Base-by-base conservation (phyloP, 53 echinoderm and acorn worm genomes). In the Temnopleurus reevesii region DNA sequence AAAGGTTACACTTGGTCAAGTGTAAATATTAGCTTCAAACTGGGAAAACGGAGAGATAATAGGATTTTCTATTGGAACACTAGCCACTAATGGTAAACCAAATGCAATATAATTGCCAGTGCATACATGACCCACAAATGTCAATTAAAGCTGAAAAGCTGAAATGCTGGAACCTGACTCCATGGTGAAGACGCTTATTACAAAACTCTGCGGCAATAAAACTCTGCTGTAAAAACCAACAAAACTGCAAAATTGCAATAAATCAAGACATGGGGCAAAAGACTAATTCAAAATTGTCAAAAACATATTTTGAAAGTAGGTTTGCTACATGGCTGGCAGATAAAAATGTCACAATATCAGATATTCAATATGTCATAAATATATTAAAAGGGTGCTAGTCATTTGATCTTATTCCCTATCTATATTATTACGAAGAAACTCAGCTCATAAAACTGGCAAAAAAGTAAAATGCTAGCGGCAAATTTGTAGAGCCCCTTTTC, bases 401-500 rank as follows among this genome's bases (percentile, higher is more conserved):
- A 71, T 71, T 41, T 41, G 41, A 71, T 17, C 71, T 21, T 41
- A 10, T 71, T 41, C 71, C 1, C 41, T 8, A 41, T 27, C 71
- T 71, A n/a, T 38, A 71, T 71, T 66, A 66, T 66, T 38, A 4
- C 71, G 19, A 2, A 71, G 71, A 8, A 41, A 23, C 38, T 41
- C 71, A 71, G 19, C 71, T 17, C 71, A 71, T 71, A 41, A 71
- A 71, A 71, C 41, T 19, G n/a, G 38, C 21, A 24, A 71, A 71
- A 71, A 71, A 71, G 71, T 41, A 41, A 41, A 71, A 71, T n/a
- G 71, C 71, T 71, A 8, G 71, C 43, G 71, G 71, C 71, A 18
- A 21, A 71, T 71, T n/a, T 38, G 36, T 71, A 36, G 36, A 71
- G 71, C 36, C 41, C 41, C 21, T 23, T 71, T 71, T 71, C 71